Base-by-base conservation (phyloP, 2,888 invertebrate species). In the Maniola hyperantus region DNA sequence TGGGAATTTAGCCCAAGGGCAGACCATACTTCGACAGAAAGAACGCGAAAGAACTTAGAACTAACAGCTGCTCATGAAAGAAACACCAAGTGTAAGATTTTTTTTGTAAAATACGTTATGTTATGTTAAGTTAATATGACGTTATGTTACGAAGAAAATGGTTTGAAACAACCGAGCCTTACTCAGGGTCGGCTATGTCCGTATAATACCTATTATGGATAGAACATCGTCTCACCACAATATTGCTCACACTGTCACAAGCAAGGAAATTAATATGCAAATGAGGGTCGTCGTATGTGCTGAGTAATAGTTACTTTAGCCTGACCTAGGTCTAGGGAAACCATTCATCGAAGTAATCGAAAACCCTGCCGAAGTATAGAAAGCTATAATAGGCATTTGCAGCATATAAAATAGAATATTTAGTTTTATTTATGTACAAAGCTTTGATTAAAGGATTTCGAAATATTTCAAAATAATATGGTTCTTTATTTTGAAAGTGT, bases 301-400 rank as follows among this genome's bases (percentile, higher is more conserved):
- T 71, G 68, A 71, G 67, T 71, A 69, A 72, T 72, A 63, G 72
- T 69, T 69, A 69, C 68, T 72, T 71, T 70, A 64, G 61, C 55
- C 65, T 60, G 65, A 71, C 69, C 68, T 61, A 66, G 53, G 54
- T 57, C 64, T 57, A 46, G 55, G 54, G 53, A 39, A 62, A 66
- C 65, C 68, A 70, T 70, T 72, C 70, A 36, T 42, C 11, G 42
- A 42, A 57, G 7, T 42, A 42, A 57, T 42, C 20, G 13, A 42
- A 57, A 11, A n/a, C 11, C 11, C 20, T 42, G 11, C 57, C 2
- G 1, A 18, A 42, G 42, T 39, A 50, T n/a, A 26, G 34, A 42
- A 46, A 18, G 2, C 48, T 48, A 11, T 26, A 51, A 26, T 42
- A 26, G 36, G 33, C 39, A 13, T 13, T n/a, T 13, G 6, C 11